These are phyloP conservation scores for Lates japonicus DNA, from an alignment of 2,797 vertebrate genomes.

Conservation along the genomic window DNA sequence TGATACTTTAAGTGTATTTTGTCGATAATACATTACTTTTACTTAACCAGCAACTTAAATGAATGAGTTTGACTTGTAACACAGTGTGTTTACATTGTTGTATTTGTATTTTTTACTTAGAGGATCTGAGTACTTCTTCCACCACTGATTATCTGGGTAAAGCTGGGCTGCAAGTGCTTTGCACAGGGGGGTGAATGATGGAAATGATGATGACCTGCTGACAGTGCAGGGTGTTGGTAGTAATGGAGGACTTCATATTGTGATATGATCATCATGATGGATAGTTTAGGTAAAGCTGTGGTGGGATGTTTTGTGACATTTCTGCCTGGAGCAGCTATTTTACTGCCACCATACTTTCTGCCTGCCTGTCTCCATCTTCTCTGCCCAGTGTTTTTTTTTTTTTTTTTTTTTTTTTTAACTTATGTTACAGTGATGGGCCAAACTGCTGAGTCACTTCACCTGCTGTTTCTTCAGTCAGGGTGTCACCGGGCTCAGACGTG, in stretches of 20 bases:
- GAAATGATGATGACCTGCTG: neutral
- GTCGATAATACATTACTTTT: neutral
- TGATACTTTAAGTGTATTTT: neutral
- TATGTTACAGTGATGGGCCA: conserved; percentile 17
- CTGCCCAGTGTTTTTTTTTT: neutral
- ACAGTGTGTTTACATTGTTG: too few species aligned
- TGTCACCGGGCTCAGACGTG: conserved; percentile 23
- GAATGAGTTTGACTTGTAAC: neutral
- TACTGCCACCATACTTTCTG: neutral
- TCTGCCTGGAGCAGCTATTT: neutral
- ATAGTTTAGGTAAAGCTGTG: neutral
- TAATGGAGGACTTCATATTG: too few species aligned
- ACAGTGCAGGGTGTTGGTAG: neutral
- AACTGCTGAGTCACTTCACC: conserved; percentile 78
- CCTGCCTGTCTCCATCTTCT: neutral
- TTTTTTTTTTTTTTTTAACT: neutral
- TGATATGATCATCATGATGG: neutral
- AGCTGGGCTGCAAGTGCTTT: too few species aligned
- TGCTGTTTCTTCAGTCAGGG: conserved; percentile 27
- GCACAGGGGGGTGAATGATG: neutral
- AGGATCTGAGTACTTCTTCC: too few species aligned
- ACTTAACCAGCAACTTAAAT: neutral
- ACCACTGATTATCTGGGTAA: neutral
- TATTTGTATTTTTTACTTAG: too few species aligned
- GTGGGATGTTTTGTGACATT: neutral